These are phyloP conservation scores for Macrobrachium nipponense DNA, from an alignment of 1,140 invertebrate species.

Conservation along the genomic window DNA sequence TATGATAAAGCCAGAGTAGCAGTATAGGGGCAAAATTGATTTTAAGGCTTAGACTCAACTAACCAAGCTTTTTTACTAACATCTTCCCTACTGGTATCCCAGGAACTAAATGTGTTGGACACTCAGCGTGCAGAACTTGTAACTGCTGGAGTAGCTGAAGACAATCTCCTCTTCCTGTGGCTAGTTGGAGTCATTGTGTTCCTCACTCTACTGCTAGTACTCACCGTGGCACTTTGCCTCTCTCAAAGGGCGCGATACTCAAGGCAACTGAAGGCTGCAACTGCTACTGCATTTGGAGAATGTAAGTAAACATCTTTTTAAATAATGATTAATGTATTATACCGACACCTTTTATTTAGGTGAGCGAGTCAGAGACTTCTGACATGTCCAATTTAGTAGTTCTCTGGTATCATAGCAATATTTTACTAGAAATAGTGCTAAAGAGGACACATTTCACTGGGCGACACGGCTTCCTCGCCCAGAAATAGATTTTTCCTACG, in stretches of 20 bases:
- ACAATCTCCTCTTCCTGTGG: slow-evolving; percentile 75
- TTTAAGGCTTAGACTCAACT: background rate
- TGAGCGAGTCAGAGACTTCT: too few species aligned
- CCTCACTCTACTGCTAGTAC: slow-evolving; percentile 80
- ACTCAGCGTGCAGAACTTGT: slow-evolving; percentile 82
- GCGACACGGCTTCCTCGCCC: too few species aligned
- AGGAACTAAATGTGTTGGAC: slow-evolving; percentile 89
- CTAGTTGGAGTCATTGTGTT: slow-evolving; percentile 84
- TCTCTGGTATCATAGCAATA: too few species aligned
- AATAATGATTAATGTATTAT: too few species aligned
- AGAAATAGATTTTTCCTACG: too few species aligned
- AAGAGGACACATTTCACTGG: too few species aligned
- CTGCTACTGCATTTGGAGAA: slow-evolving; percentile 90
- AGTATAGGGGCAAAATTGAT: background rate
- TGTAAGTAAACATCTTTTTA: slow-evolving; percentile 33
- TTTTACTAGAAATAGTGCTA: too few species aligned
- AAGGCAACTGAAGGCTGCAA: slow-evolving; percentile 91
- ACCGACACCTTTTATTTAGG: too few species aligned
- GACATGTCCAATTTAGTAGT: too few species aligned
- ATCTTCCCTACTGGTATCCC: slow-evolving; percentile 63
- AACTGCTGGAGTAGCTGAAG: slow-evolving; percentile 64
- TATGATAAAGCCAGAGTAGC: too few species aligned
- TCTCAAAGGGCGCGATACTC: slow-evolving; percentile 86
- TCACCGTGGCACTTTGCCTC: slow-evolving; percentile 83
- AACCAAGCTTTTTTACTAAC: slow-evolving; percentile 42